phyloP scores from a whole-genome alignment of 2,113 vertebrate genomes.

The Notiomystis cincta region DNA sequence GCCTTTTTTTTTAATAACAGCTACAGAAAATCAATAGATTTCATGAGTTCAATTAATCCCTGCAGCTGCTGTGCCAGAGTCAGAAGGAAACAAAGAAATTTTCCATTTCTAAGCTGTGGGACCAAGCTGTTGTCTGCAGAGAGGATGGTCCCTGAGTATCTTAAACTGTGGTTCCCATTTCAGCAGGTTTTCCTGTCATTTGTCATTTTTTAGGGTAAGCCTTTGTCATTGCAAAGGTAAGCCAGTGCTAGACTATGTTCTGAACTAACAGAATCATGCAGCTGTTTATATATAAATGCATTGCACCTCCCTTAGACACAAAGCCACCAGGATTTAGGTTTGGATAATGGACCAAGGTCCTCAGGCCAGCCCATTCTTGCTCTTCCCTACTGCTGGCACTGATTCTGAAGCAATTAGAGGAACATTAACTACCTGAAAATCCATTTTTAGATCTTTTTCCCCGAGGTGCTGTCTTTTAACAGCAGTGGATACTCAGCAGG shows the following conservation, averaged over 20 bases:
- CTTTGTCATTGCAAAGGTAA: not conserved
- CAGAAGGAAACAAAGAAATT: slow-evolving; percentile 34
- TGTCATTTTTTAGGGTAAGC: not conserved
- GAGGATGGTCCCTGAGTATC: not conserved
- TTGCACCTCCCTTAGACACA: not conserved
- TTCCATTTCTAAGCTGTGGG: not conserved
- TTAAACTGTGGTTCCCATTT: not conserved
- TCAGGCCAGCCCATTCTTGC: not conserved
- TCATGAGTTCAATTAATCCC: slow-evolving; percentile 54
- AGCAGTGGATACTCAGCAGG: not conserved
- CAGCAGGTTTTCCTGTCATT: not conserved
- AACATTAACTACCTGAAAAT: not conserved
- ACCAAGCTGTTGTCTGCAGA: not conserved
- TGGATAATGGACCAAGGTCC: not conserved
- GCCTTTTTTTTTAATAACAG: slow-evolving; percentile 34
- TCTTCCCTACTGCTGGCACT: not conserved
- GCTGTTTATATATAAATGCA: not conserved
- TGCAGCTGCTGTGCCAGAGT: slow-evolving; percentile 10
- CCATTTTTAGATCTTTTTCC: not conserved
- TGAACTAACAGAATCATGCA: not conserved
- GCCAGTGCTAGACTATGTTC: not conserved
- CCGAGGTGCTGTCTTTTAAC: not conserved
- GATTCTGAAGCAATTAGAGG: not conserved
- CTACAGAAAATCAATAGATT: slow-evolving; percentile 58
- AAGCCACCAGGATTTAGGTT: not conserved